Base-by-base conservation (phyloP, 2,113 vertebrate species). In the Rhabdomys dilectus region DNA sequence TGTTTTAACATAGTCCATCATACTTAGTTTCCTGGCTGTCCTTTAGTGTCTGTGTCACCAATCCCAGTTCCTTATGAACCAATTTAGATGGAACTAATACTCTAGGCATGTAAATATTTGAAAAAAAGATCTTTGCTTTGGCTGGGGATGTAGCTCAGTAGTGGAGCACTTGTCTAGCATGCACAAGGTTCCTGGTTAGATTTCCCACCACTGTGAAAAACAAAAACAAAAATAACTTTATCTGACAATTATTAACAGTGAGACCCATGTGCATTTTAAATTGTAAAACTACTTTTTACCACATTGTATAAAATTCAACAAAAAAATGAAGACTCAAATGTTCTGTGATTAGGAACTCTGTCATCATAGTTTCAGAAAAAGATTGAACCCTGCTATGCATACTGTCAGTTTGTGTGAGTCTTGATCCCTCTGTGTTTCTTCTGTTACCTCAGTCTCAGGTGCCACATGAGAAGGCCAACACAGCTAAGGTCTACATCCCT, bases 381-480 rank as follows among this genome's bases (percentile, higher is more conserved):
- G 95, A 70, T 34, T 11, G 13, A 13, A n/a, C 58, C 81, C 91
- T 88, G 36, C 89, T 0, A 0, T 86, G 91, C 77, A 81, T 53
- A 66, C 7, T 39, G 86, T 73, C 31, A 48, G 2, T 93, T 86
- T 88, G 2, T 92, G 73, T 86, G 48, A 91, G 72, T 96, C 97
- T 58, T 95, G 97, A 98, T 93, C 94, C 87, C 92, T 93, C 87
- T 93, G 96, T 90, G 98, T 95, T 98, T 97, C 98, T 98, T 98
- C 97, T 98, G 96, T 99, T 98, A 98, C 98, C 98, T 98, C 98
- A 96, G 98, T 98, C 99, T 98, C 99, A 99, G 99, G 98, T 98
- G 95, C 99, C 99, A 98, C 99, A 99, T 97, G 97, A 98, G 99
- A 99, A 99, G 98, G 98, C 99, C 97, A 96, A 96, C 97, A 97